Evolutionary conservation across 2,888 invertebrate genomes (phyloP), one percentile per base, ranked within the genome.

Genomic region (Euphydryas editha): DNA sequence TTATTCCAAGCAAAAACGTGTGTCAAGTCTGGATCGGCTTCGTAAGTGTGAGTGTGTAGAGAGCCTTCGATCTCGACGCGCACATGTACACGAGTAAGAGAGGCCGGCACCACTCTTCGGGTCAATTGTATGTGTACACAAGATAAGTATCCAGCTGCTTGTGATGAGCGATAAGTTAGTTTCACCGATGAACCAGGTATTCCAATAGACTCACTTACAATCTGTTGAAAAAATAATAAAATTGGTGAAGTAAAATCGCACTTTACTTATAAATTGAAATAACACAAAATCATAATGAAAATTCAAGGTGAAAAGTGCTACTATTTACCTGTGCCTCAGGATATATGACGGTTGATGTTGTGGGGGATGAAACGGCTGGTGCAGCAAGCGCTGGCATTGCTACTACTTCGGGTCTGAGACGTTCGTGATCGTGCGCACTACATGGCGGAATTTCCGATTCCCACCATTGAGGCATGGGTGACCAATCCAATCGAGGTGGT

Each of bases 1-100:
- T 99, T 97, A 87, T 99, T 98, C 99, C 99, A 99, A 2, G 98
- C 97, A 84, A 99, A 99, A 10, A 97, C 98, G 87, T 99, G 98
- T 60, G 97, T 97, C 67, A 99, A 93, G 83, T 98, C 97, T 0
- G 99, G 98, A 87, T 99, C 99, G 0, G 99, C 99, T 88, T 99
- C 99, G 85, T 99, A 99, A 0, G 96, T 96, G 86, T 97, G 97
- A 15, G 98, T 96, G 86, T 98, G 97, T 15, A 98, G 93, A 1
- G 98, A 97, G 6, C 99, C 99, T 87, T 99, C 98, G 68, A 98
- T 98, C 81, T 97, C 97, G 0, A 98, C 97, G 74, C 97, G 95
- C 18, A 99, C 96, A 85, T 99, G 98, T 0, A 99, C 98, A 78
- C 97, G 95, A 4, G 96, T 95, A 65, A 99, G 92, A 0, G 97